Evolutionary conservation across 2,113 vertebrate genomes (phyloP), one percentile per base, ranked within the genome.

Genomic region (Oncorhynchus nerka): DNA sequence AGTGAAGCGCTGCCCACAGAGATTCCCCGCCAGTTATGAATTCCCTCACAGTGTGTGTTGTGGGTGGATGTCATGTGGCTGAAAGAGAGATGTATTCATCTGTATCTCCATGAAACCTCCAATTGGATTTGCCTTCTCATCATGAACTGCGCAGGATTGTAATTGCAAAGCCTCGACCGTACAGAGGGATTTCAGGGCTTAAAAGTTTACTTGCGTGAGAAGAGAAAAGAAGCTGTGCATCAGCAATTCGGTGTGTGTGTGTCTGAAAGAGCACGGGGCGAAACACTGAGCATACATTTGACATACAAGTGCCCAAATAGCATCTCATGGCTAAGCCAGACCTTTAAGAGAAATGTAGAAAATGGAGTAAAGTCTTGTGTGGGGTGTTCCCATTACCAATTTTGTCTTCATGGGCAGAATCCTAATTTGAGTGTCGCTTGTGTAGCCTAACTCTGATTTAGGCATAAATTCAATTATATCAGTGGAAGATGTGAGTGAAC

Each of bases 81-180:
- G 48, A 0, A 19, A 55, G 74, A 76, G 66, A 73, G 77, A 71
- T 57, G 65, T 75, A 76, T 86, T 78, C 73, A 69, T 77, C 80
- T 86, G 75, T 55, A 85, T 86, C 79, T 12, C 80, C 81, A 76
- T 78, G 76, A 86, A 87, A 85, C 68, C 82, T 81, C 65, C 82
- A 84, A 80, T 73, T 83, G 78, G 79, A 84, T 90, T 86, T 82
- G 83, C 77, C 70, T 87, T 83, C 80, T 86, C 87, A 89, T 89
- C 83, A 86, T 89, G 57, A 81, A 78, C 75, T 73, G 71, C 45
- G 9, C 70, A 67, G 75, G 76, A 85, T 68, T 82, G 77, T 76
- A 64, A 64, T 84, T 86, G 32, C 72, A 81, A 85, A 89, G 82
- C 79, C 0, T 1, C 16, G 4, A 71, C 80, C 68, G 79, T 76